Evolutionary conservation across 2,797 vertebrate species (phyloP).

Genomic region (Pseudochromis fuscus): DNA sequence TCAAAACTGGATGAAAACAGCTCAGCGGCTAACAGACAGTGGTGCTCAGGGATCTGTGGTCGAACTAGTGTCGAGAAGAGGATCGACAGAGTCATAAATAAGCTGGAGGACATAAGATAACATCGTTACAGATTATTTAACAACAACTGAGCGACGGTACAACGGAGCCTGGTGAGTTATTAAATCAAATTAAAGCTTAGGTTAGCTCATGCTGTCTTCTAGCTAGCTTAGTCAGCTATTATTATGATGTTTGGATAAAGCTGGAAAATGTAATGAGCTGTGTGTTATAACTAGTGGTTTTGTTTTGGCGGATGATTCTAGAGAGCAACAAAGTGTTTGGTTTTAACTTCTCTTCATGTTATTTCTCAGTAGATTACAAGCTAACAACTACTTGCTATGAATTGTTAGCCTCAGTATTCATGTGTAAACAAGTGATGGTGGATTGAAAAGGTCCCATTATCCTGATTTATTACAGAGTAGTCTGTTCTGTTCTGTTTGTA

Average conservation of each 20-base stretch:
- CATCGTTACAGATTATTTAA: background rate
- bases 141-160: background rate
- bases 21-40: slow-evolving; percentile 6
- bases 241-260: no score
- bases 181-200: background rate
- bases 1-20: slow-evolving; percentile 53
- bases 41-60: background rate
- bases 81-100: fast-evolving
- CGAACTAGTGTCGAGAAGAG: background rate
- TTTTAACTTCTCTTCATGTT: no score
- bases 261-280: background rate
- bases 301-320: background rate
- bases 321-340: background rate
- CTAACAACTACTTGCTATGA: background rate
- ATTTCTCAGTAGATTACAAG: no score
- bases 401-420: background rate
- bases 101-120: background rate
- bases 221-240: slow-evolving; percentile 24
- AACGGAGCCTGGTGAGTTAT: slow-evolving; percentile 59
- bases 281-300: fast-evolving
- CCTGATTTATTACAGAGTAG: background rate
- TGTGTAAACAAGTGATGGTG: background rate
- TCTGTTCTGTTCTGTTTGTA: background rate
- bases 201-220: slow-evolving; percentile 14
- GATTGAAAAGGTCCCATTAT: background rate